Evolutionary conservation across 35 echinoderm and acorn worm genomes (phyloP).

Genomic region (Stichopus chloronotus): DNA sequence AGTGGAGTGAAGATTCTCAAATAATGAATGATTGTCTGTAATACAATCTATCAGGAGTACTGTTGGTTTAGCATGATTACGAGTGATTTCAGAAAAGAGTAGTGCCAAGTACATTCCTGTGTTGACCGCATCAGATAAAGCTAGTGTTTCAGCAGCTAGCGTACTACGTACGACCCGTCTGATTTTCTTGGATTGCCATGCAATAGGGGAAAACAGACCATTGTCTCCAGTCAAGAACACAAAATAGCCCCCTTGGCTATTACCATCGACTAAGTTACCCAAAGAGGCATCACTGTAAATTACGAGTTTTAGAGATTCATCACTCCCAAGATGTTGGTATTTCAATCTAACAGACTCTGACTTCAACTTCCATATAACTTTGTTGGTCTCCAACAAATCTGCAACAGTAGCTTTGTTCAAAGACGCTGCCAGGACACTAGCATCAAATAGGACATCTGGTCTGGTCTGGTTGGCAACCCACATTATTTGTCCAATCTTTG

Average conservation of each 20-base stretch:
- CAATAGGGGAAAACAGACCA: constrained; percentile 12
- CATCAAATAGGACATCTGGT: constrained; percentile 54
- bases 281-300: constrained; percentile 55
- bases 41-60: not conserved
- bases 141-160: constrained; percentile 47
- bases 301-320: not conserved
- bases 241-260: constrained; percentile 42
- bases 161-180: constrained; percentile 40
- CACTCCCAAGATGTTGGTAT: constrained; percentile 10
- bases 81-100: not conserved
- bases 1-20: constrained; percentile 34
- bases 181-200: constrained; percentile 62
- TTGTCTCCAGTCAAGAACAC: constrained; percentile 11
- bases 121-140: constrained; percentile 25
- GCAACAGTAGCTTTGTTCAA: constrained; percentile 31
- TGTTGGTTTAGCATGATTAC: not conserved
- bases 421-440: not conserved
- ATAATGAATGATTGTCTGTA: constrained; percentile 33
- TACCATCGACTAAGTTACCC: constrained; percentile 47
- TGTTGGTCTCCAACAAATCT: constrained; percentile 35
- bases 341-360: not conserved
- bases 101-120: not conserved
- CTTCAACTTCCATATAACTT: not conserved
- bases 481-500: constrained; percentile 35
- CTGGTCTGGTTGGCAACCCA: constrained; percentile 37